Percentiles rank a stretch among this genome's conserved stretches.
phyloP scores from a whole-genome alignment of 2,113 vertebrate species.

The Gavialis gangeticus region DNA sequence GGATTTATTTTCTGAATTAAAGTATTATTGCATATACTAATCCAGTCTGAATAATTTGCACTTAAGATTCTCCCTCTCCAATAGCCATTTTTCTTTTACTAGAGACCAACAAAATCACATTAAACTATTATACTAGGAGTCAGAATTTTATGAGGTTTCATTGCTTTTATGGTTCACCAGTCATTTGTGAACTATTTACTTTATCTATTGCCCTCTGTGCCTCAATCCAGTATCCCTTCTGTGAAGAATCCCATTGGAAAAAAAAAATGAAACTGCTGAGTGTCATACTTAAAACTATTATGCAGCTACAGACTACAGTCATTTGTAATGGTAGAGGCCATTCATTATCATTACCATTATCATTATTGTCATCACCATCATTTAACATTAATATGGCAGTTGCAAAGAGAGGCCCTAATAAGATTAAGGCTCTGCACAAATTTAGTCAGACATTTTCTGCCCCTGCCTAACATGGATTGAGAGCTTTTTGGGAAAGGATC shows the following conservation, averaged over 20 bases:
- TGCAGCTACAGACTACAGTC: background rate
- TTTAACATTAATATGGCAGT: background rate
- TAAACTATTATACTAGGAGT: background rate
- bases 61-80: slow-evolving; percentile 15
- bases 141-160: background rate
- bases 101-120: background rate
- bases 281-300: background rate
- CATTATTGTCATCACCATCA: no score
- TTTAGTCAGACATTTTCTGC: background rate
- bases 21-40: slow-evolving; percentile 48
- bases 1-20: slow-evolving; percentile 20
- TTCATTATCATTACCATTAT: background rate
- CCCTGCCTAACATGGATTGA: fast-evolving
- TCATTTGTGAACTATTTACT: slow-evolving; percentile 58
- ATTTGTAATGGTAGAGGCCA: background rate
- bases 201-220: slow-evolving; percentile 27
- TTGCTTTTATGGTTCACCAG: slow-evolving; percentile 42
- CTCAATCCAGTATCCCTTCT: slow-evolving; percentile 42
- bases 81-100: background rate
- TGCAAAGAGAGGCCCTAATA: background rate
- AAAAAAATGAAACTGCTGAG: no score
- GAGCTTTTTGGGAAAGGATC: background rate
- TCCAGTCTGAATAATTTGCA: slow-evolving; percentile 45
- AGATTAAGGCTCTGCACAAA: background rate
- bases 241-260: slow-evolving; percentile 28